Conservation (phyloP, 1,140 invertebrate genomes). For the Zaprionus ghesquierei region DNA sequence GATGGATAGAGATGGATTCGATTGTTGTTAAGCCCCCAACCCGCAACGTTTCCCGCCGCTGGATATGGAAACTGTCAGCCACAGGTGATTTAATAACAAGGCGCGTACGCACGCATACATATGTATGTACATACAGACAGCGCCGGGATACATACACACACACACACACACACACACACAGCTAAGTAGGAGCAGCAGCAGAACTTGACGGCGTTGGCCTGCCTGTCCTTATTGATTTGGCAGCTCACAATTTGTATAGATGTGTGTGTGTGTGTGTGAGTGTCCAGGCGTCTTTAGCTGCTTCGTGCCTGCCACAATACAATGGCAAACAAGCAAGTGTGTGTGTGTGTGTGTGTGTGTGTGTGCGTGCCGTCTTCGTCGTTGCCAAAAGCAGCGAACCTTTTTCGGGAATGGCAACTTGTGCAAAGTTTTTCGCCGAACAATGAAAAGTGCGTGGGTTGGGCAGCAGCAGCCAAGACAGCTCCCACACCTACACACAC, state of each 20-base stretch:
- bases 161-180: conserved; percentile 10
- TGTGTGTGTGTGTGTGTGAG: conserved; percentile 10
- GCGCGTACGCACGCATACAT: conserved; percentile 41
- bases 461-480: conserved; percentile 23
- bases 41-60: conserved; percentile 17
- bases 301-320: conserved; percentile 68
- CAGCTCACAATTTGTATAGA: conserved; percentile 50
- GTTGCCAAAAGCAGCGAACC: conserved; percentile 32
- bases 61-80: conserved; percentile 72
- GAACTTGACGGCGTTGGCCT: conserved; percentile 19
- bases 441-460: conserved; percentile 50
- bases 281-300: conserved; percentile 54
- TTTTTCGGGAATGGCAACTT: conserved; percentile 44
- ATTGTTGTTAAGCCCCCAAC: no score
- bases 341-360: conserved; percentile 5
- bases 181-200: neutral
- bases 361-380: conserved; percentile 26
- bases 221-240: conserved; percentile 72
- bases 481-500: conserved; percentile 8
- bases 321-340: conserved; percentile 55
- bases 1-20: conserved; percentile 52
- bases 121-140: conserved; percentile 26
- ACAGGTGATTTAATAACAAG: conserved; percentile 71
- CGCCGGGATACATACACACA: conserved; percentile 30
- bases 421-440: conserved; percentile 36